Base-by-base conservation (phyloP, 2,888 invertebrate genomes). In the Chorisops tibialis region DNA sequence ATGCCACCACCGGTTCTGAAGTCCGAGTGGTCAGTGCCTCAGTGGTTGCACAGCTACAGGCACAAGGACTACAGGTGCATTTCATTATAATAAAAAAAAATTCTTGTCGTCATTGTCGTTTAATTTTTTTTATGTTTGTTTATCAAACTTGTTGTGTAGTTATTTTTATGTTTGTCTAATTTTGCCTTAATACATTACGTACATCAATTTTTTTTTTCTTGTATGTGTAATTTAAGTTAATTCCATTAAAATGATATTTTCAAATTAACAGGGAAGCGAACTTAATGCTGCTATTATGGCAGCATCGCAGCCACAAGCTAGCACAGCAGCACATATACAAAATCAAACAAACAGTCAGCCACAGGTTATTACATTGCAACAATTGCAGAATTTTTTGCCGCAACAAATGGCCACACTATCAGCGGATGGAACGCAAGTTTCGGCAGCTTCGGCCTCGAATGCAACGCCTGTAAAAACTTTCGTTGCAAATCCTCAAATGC, bases 11-110 rank as follows among this genome's bases (percentile, higher is more conserved):
- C 59, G 68, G 68, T 64, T 64, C 67, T 18, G 68, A 68, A 63
- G 72, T 82, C 56, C 79, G 84, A 69, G 82, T 84, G 66, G 82
- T 84, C 67, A 85, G 84, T 74, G 79, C 81, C 14, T 81, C 82
- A 52, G 81, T 82, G 45, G 80, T 84, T 45, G 83, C 83, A 63
- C 85, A 85, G 71, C 77, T 85, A 63, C 77, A 82, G 66, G 81
- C 82, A 2, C 82, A 82, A 67, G 82, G 82, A 11, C 73, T 82
- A 62, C 68, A 68, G 68, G 68, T 68, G 65, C 56, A 60, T 59
- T 19, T 41, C 41, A 22, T 35, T 43, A 41, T 30, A 43, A 24
- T 14, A 21, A 19, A n/a, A n/a, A n/a, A n/a, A 21, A 21, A 14
- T n/a, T 12, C 22, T 41, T 39, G 6, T 39, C n/a, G 12, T 52